Evolutionary conservation across 2,888 invertebrate genomes (phyloP), one percentile per base, ranked within the genome.

Genomic region (Sphaerophoria taeniata): DNA sequence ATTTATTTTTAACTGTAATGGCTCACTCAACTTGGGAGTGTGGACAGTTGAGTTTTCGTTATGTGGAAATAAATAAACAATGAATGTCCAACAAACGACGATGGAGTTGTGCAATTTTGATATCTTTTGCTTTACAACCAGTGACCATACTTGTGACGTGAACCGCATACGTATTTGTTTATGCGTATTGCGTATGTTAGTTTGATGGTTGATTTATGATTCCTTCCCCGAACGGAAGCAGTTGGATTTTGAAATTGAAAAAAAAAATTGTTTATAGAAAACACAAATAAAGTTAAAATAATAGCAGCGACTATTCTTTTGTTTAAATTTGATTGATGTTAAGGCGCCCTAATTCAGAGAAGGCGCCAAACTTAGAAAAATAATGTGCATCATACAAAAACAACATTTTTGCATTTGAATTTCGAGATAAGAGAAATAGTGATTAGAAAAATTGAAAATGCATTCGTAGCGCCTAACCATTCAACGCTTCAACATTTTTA

Each of bases 41-140:
- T 36, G 34, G 12, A 12, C 39, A 53, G 39, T 49, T 11, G 14
- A 49, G 49, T 36, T 49, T 65, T 34, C 43, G 63, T 3, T 47
- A 31, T 47, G 24, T 24, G 24, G 39, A 5, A 65, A 65, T 45
- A 67, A 72, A 67, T 65, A 78, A 24, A 24, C 2, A 24, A 24
- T 24, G 24, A 72, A 72, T 79, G 67, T 67, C 56, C 49, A 69
- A 61, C 63, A 78, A 12, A 56, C 49, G 31, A 56, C 49, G 31
- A 51, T 72, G 16, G 49, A 49, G 53, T 67, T 79, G 72, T 73
- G 72, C 72, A 72, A 67, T 65, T 58, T 65, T 60, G 65, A 49
- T 67, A 67, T 67, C 67, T 39, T 53, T 2, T 12, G 65, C 16
- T 16, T 0, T 6, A 47, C 5, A 45, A 51, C 65, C 24, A 24